phyloP scores from a whole-genome alignment of 2,113 vertebrate species.

The Martes martes region DNA sequence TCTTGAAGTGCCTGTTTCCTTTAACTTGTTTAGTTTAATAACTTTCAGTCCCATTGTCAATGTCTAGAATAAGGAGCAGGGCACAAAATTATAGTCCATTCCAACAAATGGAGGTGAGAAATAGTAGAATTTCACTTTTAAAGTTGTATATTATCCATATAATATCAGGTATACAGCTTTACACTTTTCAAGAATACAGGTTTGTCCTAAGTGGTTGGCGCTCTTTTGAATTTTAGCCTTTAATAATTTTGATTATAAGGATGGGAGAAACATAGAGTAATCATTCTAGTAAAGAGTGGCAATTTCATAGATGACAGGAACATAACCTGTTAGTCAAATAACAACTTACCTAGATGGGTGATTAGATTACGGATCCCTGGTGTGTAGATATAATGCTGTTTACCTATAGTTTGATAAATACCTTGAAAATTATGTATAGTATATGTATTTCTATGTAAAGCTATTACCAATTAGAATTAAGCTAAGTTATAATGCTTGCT shows the following conservation, averaged over 20 bases:
- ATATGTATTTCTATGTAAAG: not conserved
- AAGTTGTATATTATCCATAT: not conserved
- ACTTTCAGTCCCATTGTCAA: not conserved
- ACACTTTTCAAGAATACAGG: not conserved
- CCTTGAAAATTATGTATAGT: not conserved
- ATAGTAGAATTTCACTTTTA: not conserved
- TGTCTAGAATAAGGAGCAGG: not conserved
- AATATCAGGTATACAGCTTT: not conserved
- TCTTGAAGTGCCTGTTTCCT: not conserved
- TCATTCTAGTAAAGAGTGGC: not conserved
- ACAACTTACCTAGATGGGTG: not conserved
- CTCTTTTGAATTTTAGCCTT: not conserved
- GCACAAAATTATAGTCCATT: not conserved
- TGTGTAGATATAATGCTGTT: not conserved
- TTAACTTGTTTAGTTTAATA: not conserved
- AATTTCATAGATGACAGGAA: slow-evolving; percentile 17
- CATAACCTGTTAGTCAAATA: not conserved
- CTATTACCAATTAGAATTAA: not conserved
- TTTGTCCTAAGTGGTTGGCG: not conserved
- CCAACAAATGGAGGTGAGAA: not conserved
- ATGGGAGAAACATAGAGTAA: not conserved
- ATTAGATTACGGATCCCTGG: not conserved
- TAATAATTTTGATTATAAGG: slow-evolving; percentile 22
- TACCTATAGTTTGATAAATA: not conserved
- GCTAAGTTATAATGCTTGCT: not conserved